Base-by-base conservation (phyloP, 2,888 invertebrate genomes). In the Philereme vetulata region DNA sequence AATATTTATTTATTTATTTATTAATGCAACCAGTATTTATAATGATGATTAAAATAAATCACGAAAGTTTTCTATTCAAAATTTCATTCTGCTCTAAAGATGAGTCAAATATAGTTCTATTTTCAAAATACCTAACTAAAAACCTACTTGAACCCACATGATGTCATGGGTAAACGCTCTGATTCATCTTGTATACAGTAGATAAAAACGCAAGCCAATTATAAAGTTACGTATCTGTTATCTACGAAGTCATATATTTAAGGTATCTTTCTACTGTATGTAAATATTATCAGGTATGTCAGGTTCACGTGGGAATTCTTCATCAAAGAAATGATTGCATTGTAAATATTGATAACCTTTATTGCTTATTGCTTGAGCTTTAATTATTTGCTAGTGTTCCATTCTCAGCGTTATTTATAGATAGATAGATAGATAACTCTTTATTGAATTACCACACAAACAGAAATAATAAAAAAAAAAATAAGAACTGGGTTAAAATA, bases 111-210 rank as follows among this genome's bases (percentile, higher is more conserved):
- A 1, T 21, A 21, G 21, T 21, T 21, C 2, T 21, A 2, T 21
- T 21, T 21, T 21, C 21, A 21, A 21, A 21, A 21, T 21, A 21
- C n/a, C n/a, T n/a, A n/a, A n/a, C n/a, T n/a, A n/a, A 21, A 21
- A 1, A 21, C 21, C 21, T 32, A 33, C 50, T 5, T 38, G 10
- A 54, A 54, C 35, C 10, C 33, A 45, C 36, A 74, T 85, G 84
- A 85, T 75, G 81, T 85, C 85, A 85, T 74, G 70, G 58, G 67
- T 72, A 65, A 73, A 63, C 65, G 75, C 73, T 75, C 76, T 81
- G 80, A 80, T 78, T 83, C 76, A 78, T 72, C 47, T 62, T 67
- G 66, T 75, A 70, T 72, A 65, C 58, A 47, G 56, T 51, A 56
- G 65, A 64, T 68, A 64, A 58, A 60, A 66, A 56, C 61, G 9